A percentile compares a stretch with the other conserved stretches of the same genome.
Evolutionary conservation across 2,797 vertebrate species (phyloP).

Genomic region (Avahi laniger): DNA sequence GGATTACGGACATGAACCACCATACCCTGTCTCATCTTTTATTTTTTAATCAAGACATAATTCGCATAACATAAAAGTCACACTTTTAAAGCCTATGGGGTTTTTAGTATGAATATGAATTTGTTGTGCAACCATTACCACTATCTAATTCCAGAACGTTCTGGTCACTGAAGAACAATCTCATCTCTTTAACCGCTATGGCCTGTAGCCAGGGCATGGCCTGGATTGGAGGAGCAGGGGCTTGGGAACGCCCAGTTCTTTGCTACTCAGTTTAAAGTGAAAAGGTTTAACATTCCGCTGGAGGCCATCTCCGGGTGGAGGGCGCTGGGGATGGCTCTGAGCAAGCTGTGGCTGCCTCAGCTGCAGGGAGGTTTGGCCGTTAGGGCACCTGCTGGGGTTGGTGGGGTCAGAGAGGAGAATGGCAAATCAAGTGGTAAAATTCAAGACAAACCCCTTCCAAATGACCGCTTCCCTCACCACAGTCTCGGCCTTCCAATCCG

Average conservation of each 20-base stretch:
- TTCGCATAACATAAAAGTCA: not conserved
- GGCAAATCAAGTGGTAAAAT: not conserved
- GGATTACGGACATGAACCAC: too few species aligned
- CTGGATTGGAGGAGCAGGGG: too few species aligned
- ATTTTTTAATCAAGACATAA: not conserved
- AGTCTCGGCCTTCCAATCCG: not conserved
- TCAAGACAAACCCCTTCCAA: too few species aligned
- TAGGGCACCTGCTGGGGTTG: not conserved
- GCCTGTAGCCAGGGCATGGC: not conserved
- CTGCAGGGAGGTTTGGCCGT: not conserved
- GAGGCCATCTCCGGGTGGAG: rapidly evolving
- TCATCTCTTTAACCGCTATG: not conserved
- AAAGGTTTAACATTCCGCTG: not conserved
- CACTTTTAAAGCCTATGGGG: not conserved
- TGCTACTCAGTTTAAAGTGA: not conserved
- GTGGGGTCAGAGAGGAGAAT: not conserved
- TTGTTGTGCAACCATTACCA: not conserved
- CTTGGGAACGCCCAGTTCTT: not conserved
- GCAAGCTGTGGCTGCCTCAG: not conserved
- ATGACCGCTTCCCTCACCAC: too few species aligned
- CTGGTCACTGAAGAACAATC: not conserved
- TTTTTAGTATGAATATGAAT: not conserved
- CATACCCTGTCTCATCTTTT: not conserved
- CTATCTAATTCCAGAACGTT: not conserved
- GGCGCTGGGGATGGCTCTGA: too few species aligned